Percentiles rank a stretch among this genome's conserved stretches.
Conservation (phyloP, 2,797 vertebrate species). For the Enteromius trimaculatus region DNA sequence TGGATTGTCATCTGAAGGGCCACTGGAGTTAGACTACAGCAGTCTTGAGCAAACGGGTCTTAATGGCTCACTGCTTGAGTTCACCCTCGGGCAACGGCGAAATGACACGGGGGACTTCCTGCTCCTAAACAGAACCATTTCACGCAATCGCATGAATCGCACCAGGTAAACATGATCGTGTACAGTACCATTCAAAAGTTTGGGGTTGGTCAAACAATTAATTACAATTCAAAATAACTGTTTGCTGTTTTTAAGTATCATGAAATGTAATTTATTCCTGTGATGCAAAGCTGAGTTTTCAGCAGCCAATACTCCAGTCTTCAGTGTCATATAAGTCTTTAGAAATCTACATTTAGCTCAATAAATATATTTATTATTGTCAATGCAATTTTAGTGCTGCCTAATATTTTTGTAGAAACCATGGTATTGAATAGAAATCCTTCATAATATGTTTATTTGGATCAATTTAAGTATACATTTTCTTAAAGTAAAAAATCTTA, state of each 20-base stretch:
- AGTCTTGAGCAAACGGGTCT: slow-evolving; percentile 71
- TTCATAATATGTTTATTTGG: neutral
- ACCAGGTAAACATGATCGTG: slow-evolving; percentile 80
- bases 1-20: slow-evolving; percentile 77
- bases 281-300: neutral
- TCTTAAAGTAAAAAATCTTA: neutral
- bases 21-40: slow-evolving; percentile 78
- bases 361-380: neutral
- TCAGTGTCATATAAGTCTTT: neutral
- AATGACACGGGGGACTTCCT: slow-evolving; percentile 83
- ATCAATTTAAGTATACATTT: neutral
- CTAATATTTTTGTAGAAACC: neutral
- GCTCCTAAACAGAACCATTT: slow-evolving; percentile 78
- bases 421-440: neutral
- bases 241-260: neutral
- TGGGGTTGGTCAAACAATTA: neutral
- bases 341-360: neutral
- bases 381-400: neutral
- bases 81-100: slow-evolving; percentile 76
- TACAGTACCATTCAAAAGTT: neutral
- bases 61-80: slow-evolving; percentile 85
- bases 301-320: neutral
- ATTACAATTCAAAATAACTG: neutral
- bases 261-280: neutral
- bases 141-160: slow-evolving; percentile 83